These are phyloP conservation scores for Mythimna ferrago DNA, from an alignment of 2,888 invertebrate species.

Conservation along the genomic window DNA sequence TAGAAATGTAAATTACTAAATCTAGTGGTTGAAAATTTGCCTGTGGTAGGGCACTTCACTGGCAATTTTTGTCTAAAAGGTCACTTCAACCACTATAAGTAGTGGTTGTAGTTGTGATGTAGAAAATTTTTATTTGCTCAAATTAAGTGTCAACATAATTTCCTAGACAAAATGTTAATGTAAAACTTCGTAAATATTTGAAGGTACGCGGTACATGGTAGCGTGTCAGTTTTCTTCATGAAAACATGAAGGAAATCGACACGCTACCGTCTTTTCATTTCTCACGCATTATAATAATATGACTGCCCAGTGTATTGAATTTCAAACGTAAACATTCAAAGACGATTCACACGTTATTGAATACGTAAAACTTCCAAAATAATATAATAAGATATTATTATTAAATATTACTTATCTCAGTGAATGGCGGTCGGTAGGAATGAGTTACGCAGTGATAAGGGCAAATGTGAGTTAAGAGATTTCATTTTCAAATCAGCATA, in stretches of 20 bases:
- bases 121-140: not conserved
- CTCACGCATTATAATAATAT: no score
- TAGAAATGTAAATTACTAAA: no score
- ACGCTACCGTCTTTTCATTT: no score
- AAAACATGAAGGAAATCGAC: not conserved
- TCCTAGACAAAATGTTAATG: no score
- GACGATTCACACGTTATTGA: not conserved
- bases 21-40: no score
- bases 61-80: no score
- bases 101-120: no score
- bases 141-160: no score
- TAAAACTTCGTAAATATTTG: not conserved
- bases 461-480: constrained; percentile 8
- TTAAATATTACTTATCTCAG: not conserved
- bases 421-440: not conserved
- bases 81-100: no score
- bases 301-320: not conserved
- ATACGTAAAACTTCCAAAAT: constrained; percentile 5
- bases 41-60: no score
- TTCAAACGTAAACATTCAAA: not conserved
- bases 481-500: not conserved
- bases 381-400: not conserved
- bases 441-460: constrained; percentile 12
- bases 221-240: not conserved
- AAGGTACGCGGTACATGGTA: no score